These are phyloP conservation scores for Acanthosoma haemorrhoidale DNA, from an alignment of 2,888 invertebrate species.

Conservation along the genomic window DNA sequence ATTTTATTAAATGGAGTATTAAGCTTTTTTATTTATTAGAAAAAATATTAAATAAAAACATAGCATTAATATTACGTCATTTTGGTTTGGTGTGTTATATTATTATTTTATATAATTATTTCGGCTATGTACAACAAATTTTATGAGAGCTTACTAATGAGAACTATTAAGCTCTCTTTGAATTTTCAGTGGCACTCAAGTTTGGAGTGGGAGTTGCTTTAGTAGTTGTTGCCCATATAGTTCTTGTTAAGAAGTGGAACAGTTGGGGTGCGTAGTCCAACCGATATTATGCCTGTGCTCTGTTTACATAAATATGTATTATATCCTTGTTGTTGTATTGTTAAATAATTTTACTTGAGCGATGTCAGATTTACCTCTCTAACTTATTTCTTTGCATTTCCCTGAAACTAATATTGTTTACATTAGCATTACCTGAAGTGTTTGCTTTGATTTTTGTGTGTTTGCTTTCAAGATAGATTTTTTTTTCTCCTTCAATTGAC, in stretches of 20 bases:
- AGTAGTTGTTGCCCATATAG: slow-evolving; percentile 77
- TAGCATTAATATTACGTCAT: no score
- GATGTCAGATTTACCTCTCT: slow-evolving; percentile 15
- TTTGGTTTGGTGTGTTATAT: no score
- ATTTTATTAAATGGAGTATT: no score
- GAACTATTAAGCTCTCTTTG: neutral
- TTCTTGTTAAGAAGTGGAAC: slow-evolving; percentile 71
- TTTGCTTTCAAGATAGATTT: no score
- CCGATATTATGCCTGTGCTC: neutral
- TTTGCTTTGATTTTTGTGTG: neutral
- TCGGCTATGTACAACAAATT: neutral
- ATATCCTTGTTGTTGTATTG: neutral
- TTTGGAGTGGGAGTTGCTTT: slow-evolving; percentile 78
- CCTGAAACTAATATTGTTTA: slow-evolving; percentile 2
- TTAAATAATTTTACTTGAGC: neutral
- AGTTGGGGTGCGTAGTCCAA: slow-evolving; percentile 58
- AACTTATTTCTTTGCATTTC: slow-evolving; percentile 24
- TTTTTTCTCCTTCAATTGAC: no score
- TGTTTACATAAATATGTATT: neutral
- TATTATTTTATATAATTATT: neutral
- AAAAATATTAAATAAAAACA: no score
- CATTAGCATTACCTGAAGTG: no score
- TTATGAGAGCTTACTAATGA: neutral
- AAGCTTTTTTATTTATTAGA: no score
- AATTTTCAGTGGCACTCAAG: slow-evolving; percentile 71